These are phyloP conservation scores for Leptopilina myrica DNA, from an alignment of 2,888 invertebrate genomes.

Conservation along the genomic window DNA sequence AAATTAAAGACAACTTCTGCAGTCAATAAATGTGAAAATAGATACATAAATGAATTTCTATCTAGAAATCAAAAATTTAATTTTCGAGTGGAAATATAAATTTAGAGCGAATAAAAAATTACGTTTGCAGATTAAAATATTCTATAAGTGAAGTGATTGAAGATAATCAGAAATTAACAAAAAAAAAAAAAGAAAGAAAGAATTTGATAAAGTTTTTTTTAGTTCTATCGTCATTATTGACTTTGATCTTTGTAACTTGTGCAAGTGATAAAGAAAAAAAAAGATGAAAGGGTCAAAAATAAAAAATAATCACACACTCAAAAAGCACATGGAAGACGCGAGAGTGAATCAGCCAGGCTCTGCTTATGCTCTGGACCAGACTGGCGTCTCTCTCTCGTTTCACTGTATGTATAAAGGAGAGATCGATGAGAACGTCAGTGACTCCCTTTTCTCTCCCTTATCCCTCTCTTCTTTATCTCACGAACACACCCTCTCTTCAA, in stretches of 20 bases:
- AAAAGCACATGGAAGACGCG: constrained; percentile 43
- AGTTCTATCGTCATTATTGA: background rate
- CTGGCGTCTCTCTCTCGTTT: constrained; percentile 63
- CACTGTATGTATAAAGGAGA: constrained; percentile 41
- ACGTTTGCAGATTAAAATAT: background rate
- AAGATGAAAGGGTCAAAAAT: constrained; percentile 26
- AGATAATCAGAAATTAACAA: constrained; percentile 3
- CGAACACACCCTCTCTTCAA: constrained; percentile 48
- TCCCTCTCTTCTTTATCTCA: constrained; percentile 41
- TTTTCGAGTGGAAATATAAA: too few species aligned
- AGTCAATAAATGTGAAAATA: too few species aligned
- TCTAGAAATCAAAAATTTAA: too few species aligned
- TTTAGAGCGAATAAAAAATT: too few species aligned
- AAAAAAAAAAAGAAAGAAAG: too few species aligned
- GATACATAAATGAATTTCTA: too few species aligned
- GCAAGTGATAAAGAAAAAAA: background rate
- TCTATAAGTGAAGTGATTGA: background rate
- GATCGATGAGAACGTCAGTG: constrained; percentile 68
- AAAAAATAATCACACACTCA: background rate
- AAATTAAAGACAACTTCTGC: too few species aligned
- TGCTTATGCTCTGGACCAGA: constrained; percentile 72
- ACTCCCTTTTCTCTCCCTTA: constrained; percentile 51
- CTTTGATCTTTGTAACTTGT: background rate
- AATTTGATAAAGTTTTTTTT: background rate
- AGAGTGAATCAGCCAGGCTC: constrained; percentile 55